A percentile compares a stretch with the other conserved stretches of the same genome.
phyloP scores from a whole-genome alignment of 37 sponge, comb jelly and placozoan genomes.

The Tethya wilhelma region DNA sequence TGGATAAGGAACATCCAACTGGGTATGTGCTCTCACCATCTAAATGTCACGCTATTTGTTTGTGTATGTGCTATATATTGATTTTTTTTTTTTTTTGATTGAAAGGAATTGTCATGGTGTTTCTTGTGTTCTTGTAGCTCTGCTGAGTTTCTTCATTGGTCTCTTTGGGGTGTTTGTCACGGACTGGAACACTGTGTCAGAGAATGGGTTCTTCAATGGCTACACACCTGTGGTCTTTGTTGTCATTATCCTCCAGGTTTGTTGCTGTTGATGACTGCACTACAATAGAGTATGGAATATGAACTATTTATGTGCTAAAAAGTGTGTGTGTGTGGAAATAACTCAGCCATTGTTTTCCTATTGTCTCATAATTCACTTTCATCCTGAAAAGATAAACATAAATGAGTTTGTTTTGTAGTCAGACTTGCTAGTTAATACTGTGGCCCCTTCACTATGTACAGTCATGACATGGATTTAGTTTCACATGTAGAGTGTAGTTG shows the following conservation, averaged over 20 bases:
- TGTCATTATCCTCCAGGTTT: conserved; percentile 58
- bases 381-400: no score
- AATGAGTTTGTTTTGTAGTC: no score
- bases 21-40: conserved; percentile 52
- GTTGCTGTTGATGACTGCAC: no score
- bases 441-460: no score
- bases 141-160: conserved; percentile 73
- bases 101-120: neutral
- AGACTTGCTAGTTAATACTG: no score
- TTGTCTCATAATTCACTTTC: no score
- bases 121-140: conserved; percentile 22
- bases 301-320: no score
- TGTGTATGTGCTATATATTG: neutral
- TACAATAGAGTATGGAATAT: no score
- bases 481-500: no score
- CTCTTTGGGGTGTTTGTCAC: conserved; percentile 54
- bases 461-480: no score
- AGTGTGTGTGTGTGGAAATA: no score
- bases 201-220: conserved; percentile 88
- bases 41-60: neutral
- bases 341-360: no score
- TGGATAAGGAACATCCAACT: conserved; percentile 97
- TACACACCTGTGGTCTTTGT: conserved; percentile 57
- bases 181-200: conserved; percentile 58
- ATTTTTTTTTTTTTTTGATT: neutral